Conservation (phyloP, 2,113 vertebrate species). For the Brachyistius frenatus region DNA sequence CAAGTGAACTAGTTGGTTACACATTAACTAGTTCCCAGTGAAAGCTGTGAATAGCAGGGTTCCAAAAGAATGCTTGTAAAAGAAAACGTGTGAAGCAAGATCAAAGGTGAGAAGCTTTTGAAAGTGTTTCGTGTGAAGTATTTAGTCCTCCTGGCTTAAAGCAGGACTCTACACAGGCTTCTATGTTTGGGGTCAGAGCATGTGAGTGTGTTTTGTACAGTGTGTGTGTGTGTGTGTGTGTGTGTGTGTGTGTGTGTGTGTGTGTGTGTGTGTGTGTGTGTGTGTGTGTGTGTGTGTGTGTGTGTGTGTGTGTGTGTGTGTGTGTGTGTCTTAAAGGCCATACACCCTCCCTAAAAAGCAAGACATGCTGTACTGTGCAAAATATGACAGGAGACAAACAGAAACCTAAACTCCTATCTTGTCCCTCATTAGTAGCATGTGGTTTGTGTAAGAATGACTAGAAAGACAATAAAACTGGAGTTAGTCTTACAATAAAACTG, state of each 20-base stretch:
- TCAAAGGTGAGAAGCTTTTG: slow-evolving; percentile 26
- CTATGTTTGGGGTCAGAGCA: too few species aligned
- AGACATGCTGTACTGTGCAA: neutral
- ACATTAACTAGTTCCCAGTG: slow-evolving; percentile 27
- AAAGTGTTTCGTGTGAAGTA: neutral
- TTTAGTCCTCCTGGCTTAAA: neutral
- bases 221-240: neutral
- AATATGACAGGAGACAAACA: slow-evolving; percentile 23
- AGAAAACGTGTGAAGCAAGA: neutral
- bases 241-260: too few species aligned
- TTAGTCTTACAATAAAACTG: neutral
- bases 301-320: too few species aligned
- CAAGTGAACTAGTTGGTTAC: neutral
- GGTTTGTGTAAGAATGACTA: too few species aligned
- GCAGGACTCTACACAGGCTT: neutral
- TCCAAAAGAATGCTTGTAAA: too few species aligned
- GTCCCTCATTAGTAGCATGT: slow-evolving; percentile 41
- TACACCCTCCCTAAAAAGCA: neutral
- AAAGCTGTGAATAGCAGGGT: too few species aligned
- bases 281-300: too few species aligned
- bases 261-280: too few species aligned
- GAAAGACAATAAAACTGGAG: too few species aligned
- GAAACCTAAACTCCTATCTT: neutral
- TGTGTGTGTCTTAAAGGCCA: neutral
- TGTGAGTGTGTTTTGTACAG: too few species aligned